Percentiles rank a stretch among this genome's conserved stretches.
These are phyloP conservation scores for Mesochorus sp. DNA, from an alignment of 2,888 invertebrate species.

Conservation along the genomic window DNA sequence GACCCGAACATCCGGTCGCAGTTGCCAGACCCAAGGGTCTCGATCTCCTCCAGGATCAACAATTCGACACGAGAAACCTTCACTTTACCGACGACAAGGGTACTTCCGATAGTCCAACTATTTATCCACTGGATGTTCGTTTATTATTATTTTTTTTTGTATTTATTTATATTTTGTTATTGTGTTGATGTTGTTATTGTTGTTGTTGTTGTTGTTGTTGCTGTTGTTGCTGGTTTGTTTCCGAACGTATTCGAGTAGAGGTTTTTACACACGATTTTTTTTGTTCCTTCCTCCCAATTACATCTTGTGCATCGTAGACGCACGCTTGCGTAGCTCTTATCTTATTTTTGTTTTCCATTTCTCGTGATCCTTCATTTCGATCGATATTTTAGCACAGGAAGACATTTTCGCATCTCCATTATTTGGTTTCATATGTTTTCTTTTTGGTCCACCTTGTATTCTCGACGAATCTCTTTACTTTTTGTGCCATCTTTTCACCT, in stretches of 20 bases:
- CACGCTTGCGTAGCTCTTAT: no score
- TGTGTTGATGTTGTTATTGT: no score
- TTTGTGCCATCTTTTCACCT: not conserved
- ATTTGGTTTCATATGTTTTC: not conserved
- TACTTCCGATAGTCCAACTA: slow-evolving; percentile 60
- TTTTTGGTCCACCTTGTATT: not conserved
- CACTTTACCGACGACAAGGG: slow-evolving; percentile 74
- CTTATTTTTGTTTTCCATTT: no score
- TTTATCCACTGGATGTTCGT: slow-evolving; percentile 1
- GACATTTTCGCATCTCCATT: not conserved
- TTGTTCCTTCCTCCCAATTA: no score
- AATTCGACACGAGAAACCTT: slow-evolving; percentile 76
- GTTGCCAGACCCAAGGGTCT: slow-evolving; percentile 77
- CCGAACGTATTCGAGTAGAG: no score
- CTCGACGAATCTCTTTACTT: no score
- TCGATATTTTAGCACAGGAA: no score
- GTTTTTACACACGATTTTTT: no score
- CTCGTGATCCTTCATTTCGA: no score
- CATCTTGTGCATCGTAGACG: no score
- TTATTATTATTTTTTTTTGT: slow-evolving; percentile 5
- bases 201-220: no score
- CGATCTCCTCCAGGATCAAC: slow-evolving; percentile 78
- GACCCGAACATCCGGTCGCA: slow-evolving; percentile 74
- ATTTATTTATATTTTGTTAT: slow-evolving; percentile 3
- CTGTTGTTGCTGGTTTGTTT: no score